phyloP scores from a whole-genome alignment of 64 coral and sea anemone species.

The Astreopora myriophthalma region DNA sequence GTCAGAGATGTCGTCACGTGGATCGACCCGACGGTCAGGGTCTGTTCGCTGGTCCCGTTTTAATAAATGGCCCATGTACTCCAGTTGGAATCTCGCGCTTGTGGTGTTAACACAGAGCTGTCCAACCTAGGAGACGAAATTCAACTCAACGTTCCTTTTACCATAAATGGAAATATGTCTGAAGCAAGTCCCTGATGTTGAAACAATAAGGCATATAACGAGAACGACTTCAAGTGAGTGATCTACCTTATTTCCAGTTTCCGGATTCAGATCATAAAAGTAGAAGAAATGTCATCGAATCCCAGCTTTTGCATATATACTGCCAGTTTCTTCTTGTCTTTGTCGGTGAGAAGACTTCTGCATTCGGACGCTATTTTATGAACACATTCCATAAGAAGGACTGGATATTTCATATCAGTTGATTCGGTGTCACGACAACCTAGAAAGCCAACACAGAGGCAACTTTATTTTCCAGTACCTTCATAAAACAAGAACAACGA shows the following conservation, averaged over 20 bases:
- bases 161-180: not conserved
- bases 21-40: slow-evolving; percentile 63
- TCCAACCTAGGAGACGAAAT: not conserved
- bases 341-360: not conserved
- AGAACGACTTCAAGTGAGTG: not conserved
- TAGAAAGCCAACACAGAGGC: not conserved
- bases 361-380: not conserved
- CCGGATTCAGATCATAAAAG: not conserved
- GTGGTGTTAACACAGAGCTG: slow-evolving; percentile 40
- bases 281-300: slow-evolving; percentile 17
- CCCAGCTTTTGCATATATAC: slow-evolving; percentile 37
- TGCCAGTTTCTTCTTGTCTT: slow-evolving; percentile 10
- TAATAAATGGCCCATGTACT: slow-evolving; percentile 72
- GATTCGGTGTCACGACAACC: not conserved
- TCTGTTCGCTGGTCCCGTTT: slow-evolving; percentile 65
- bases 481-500: too few species aligned
- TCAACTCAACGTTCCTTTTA: not conserved
- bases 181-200: not conserved
- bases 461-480: too few species aligned
- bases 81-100: slow-evolving; percentile 77
- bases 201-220: not conserved
- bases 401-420: slow-evolving; percentile 24
- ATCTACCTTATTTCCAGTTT: not conserved
- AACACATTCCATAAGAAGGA: not conserved
- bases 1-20: too few species aligned